Base-by-base conservation (phyloP, 2,888 invertebrate species). In the Andrena dorsata region DNA sequence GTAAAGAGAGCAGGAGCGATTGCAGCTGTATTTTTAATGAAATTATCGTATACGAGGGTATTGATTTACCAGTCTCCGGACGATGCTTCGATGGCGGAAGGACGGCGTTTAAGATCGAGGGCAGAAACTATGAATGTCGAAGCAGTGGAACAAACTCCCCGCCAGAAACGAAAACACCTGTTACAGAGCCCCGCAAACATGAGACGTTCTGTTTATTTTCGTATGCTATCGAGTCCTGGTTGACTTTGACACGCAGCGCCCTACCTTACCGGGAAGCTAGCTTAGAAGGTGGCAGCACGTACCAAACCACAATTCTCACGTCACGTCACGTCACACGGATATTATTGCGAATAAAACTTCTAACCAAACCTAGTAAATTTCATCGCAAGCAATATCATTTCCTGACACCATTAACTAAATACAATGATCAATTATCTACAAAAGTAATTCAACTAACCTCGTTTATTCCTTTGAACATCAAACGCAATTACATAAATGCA, bases 141-240 rank as follows among this genome's bases (percentile, higher is more conserved):
- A 70, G 30, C 26, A 71, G 41, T 41, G 56, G 28, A 32, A 20
- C 20, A 16, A 63, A 26, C 49, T 51, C 32, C 73, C 56, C 68
- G 49, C 26, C 51, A 71, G 47, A 53, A 75, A 47, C 49, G 80
- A 84, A 88, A 90, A 91, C 90, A 90, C 90, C 88, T 90, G 90
- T 90, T 91, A 90, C 87, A 80, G 73, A 83, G 69, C 72, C 41
- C 66, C 68, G 81, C 71, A 87, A 86, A 90, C 83, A 82, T 72
- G 72, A 82, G 75, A 70, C 63, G 65, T 83, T 83, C 76, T 77
- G 71, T 90, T 87, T 85, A 89, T 89, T 90, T 86, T 79, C 75
- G 65, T 81, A 73, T 70, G 53, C 49, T 28, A 75, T 76, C 66
- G 77, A 76, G 68, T 70, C 53, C 74, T 80, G 49, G 63, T 76